Evolutionary conservation across 2,888 invertebrate genomes (phyloP).

Genomic region (Seira ritae): DNA sequence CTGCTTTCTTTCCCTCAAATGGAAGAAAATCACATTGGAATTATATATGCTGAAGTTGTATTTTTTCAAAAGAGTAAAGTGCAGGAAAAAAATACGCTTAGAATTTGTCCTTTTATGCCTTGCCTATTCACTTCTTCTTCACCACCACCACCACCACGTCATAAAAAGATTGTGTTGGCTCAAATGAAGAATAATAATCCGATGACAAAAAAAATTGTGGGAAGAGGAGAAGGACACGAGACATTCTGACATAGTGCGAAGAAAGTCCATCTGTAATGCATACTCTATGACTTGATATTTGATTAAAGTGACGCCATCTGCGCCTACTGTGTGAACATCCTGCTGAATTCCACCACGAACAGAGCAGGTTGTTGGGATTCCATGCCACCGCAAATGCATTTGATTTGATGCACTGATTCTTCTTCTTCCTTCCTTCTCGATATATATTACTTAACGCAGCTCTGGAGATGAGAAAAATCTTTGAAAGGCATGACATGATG

Average conservation of each 20-base stretch:
- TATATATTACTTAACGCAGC: no score
- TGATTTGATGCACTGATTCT: no score
- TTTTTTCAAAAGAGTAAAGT: slow-evolving; percentile 3
- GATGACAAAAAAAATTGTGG: slow-evolving; percentile 4
- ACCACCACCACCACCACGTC: neutral
- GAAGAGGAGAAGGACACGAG: slow-evolving; percentile 15
- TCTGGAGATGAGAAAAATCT: no score
- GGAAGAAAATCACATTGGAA: slow-evolving; percentile 21
- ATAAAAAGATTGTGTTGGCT: slow-evolving; percentile 14
- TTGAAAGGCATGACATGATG: no score
- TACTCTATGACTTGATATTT: slow-evolving; percentile 46
- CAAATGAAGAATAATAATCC: slow-evolving; percentile 17
- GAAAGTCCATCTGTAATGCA: slow-evolving; percentile 49
- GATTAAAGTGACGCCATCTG: slow-evolving; percentile 44
- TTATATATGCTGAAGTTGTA: slow-evolving; percentile 52
- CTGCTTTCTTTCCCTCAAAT: neutral
- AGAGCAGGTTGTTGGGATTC: no score
- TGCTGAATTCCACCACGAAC: no score
- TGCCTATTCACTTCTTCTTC: neutral
- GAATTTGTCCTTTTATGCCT: neutral
- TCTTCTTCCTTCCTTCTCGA: no score
- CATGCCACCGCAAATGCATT: no score
- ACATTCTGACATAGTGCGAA: neutral
- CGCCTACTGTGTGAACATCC: neutral
- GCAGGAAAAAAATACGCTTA: neutral